These are phyloP conservation scores for Hyles lineata DNA, from an alignment of 2,888 invertebrate genomes.

Conservation along the genomic window DNA sequence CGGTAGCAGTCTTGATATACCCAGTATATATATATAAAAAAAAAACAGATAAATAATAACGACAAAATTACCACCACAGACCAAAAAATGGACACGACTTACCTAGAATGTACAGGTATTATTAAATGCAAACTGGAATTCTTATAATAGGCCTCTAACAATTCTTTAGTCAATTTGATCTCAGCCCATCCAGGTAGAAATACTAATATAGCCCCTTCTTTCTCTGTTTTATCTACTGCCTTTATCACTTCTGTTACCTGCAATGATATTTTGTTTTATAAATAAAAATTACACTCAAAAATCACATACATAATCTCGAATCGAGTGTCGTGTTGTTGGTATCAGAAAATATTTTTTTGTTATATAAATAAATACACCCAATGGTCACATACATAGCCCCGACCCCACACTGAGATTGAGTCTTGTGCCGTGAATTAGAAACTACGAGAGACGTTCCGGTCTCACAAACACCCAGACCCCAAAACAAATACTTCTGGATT, in stretches of 20 bases:
- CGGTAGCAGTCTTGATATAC: no score
- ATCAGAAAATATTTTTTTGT: no score
- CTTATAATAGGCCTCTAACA: constrained; percentile 68
- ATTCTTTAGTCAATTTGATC: constrained; percentile 81
- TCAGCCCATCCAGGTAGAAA: constrained; percentile 92
- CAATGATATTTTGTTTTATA: constrained; percentile 33
- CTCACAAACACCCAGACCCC: no score
- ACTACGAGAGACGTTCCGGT: no score
- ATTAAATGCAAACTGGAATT: constrained; percentile 61
- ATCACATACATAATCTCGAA: neutral
- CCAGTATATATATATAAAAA: neutral
- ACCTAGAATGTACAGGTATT: constrained; percentile 85
- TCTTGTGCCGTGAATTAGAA: no score
- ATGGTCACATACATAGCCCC: no score
- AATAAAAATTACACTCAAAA: neutral
- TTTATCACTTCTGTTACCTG: constrained; percentile 81
- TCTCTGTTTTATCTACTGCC: constrained; percentile 83
- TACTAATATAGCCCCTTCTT: constrained; percentile 88
- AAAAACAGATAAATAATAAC: neutral
- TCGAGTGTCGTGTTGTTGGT: no score
- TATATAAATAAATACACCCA: no score
- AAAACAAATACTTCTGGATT: no score
- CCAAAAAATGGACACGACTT: constrained; percentile 38
- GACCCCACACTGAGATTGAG: no score
- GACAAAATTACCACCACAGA: neutral